Base-by-base conservation (phyloP, 35 echinoderm and acorn worm species). In the Patiria miniata region DNA sequence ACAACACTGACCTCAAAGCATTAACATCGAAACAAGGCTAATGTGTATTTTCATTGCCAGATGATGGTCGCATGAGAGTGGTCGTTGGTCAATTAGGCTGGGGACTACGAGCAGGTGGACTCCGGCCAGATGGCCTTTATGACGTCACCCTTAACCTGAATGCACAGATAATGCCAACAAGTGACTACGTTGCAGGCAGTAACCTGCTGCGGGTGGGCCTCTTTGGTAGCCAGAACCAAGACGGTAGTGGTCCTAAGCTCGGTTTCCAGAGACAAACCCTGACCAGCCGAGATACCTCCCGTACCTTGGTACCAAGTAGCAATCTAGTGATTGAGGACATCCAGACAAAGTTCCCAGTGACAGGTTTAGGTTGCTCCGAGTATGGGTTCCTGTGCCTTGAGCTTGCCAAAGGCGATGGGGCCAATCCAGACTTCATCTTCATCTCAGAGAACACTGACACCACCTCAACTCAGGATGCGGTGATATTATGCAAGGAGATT, bases 121-220 rank as follows among this genome's bases (percentile, higher is more conserved):
- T 18, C 34, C 65, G 65, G 19, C 15, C 65, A 3, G 65, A 73
- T 34, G 65, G 65, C 0, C 26, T 32, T 7, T 73, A 73, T 34
- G 26, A 73, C 26, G 65, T 73, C 26, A 73, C 65, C 6, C 3
- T 73, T 23, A 73, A 5, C 65, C 29, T 73, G 34, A 73, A 73
- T 34, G 65, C 26, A 30, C 65, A 30, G 34, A 73, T 73, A 18
- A 26, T 73, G 7, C 26, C 26, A 1, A 36, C 58, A 7, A 84
- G 88, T 77, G 88, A 83, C 65, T 54, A 81, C 22, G 85, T 88
- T n/a, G 79, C 85, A 6, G 93, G 93, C 5, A 65, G 36, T 3
- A 73, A 95, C n/a, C 86, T 95, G 10, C 85, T 90, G 89, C 91
- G 80, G 23, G 73, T 95, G 51, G 93, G 93, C 10, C 76, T 95